Evolutionary conservation across 2,888 invertebrate genomes (phyloP), one percentile per base, ranked within the genome.

Genomic region (Romanomermis culicivorax): DNA sequence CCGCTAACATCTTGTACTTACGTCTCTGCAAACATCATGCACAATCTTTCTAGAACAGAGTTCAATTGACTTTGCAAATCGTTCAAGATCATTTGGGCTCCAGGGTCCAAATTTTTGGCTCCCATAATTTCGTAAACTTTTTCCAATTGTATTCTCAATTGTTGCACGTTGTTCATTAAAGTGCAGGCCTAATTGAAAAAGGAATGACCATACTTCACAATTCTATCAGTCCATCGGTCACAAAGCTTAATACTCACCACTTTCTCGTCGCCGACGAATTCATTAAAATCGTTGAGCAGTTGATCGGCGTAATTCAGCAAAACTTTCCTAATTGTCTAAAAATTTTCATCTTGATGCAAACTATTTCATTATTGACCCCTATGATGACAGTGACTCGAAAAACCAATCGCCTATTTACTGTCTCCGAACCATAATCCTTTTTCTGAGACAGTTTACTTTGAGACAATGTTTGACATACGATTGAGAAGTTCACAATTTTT

Each of bases 41-140:
- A 91, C 47, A 99, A 77, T 64, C 93, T 91, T 71, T 99, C 97
- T 25, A 99, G 75, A 0, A 89, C 87, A 54, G 80, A 80, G 68
- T 95, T 95, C 1, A 99, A 77, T 64, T 85, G 87, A 67, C 86
- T 85, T 68, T 99, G 97, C 20, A 97, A 76, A 65, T 93, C 91
- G 65, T 93, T 89, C 29, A 97, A 74, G 61, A 95, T 91, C 63
- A 86, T 85, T 0, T 89, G 88, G 0, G 91, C 91, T 68, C 91
- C 89, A 61, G 84, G 80, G 68, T 95, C 93, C 53, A 95, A 71
- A 69, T 72, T 64, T 56, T 86, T 86, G 1, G 97, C 97, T 1
- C 97, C 97, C 97, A 99, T 99, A 2, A 89, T 85, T 72, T 95
- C 93, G 70, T 93, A 99, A 83, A 97, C 89, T 72, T 93, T 95